phyloP scores from a whole-genome alignment of 2,888 invertebrate genomes.

The Syrphus vitripennis region DNA sequence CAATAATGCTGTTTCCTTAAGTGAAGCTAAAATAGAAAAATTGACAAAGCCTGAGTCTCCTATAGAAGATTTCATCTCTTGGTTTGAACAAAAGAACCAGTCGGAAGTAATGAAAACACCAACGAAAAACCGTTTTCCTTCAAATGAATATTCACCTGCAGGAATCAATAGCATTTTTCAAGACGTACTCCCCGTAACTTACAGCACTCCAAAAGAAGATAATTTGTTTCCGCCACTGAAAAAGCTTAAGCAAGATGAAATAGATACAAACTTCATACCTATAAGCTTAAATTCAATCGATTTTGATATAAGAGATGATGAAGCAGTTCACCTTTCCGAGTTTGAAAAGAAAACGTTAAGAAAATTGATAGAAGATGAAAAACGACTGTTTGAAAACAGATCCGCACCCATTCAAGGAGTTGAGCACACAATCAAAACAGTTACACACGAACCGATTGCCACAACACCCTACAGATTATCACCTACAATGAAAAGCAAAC shows the following conservation, averaged over 20 bases:
- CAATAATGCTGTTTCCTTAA: background rate
- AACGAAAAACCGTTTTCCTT: background rate
- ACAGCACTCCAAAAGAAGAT: background rate
- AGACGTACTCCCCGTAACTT: background rate
- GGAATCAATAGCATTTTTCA: slow-evolving; percentile 43
- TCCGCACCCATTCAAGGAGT: background rate
- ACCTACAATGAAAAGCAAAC: slow-evolving; percentile 2
- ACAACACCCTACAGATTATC: slow-evolving; percentile 38
- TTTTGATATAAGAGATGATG: background rate
- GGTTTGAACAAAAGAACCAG: slow-evolving; percentile 28
- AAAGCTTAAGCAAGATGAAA: background rate
- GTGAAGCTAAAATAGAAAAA: slow-evolving; percentile 1
- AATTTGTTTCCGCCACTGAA: slow-evolving; percentile 1
- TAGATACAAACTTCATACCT: background rate
- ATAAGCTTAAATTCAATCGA: slow-evolving; percentile 8
- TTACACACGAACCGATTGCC: slow-evolving; percentile 38
- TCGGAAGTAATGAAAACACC: background rate
- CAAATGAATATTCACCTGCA: slow-evolving; percentile 35
- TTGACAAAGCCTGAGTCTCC: background rate
- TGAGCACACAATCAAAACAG: slow-evolving; percentile 35
- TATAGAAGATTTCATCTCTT: background rate
- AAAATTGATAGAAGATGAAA: background rate
- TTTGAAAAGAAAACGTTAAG: background rate
- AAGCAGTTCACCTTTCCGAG: slow-evolving; percentile 4
- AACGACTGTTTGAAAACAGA: slow-evolving; percentile 4